phyloP scores from a whole-genome alignment of 2,113 vertebrate species.

The Calypte anna region DNA sequence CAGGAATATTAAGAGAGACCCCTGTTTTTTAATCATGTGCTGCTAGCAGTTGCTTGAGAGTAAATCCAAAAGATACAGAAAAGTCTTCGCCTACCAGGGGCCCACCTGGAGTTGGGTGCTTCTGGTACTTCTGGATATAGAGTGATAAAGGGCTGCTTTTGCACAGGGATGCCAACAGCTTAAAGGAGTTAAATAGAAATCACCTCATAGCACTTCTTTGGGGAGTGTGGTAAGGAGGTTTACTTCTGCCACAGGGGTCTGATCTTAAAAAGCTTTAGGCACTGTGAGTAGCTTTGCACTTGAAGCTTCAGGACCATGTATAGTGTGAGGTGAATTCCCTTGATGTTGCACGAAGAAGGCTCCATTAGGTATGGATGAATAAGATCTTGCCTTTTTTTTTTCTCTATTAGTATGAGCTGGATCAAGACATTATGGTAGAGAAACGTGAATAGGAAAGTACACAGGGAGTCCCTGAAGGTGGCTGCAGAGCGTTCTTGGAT shows the following conservation, averaged over 20 bases:
- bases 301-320: neutral
- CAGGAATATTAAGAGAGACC: neutral
- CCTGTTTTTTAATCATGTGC: neutral
- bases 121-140: neutral
- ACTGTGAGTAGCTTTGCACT: neutral
- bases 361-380: neutral
- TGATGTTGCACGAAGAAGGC: neutral
- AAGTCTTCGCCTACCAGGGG: neutral
- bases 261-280: neutral
- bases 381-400: neutral
- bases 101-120: rapidly evolving
- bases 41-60: neutral
- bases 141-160: neutral
- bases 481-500: neutral
- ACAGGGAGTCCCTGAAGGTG: neutral
- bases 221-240: neutral
- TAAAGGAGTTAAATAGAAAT: neutral
- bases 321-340: neutral
- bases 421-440: neutral
- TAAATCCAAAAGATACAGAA: neutral
- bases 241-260: neutral
- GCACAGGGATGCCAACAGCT: neutral
- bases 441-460: neutral
- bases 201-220: neutral
- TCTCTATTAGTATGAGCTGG: rapidly evolving